Percentiles rank a stretch among this genome's conserved stretches.
These are phyloP conservation scores for Tapirus indicus DNA, from an alignment of 2,797 vertebrate genomes.

Conservation along the genomic window DNA sequence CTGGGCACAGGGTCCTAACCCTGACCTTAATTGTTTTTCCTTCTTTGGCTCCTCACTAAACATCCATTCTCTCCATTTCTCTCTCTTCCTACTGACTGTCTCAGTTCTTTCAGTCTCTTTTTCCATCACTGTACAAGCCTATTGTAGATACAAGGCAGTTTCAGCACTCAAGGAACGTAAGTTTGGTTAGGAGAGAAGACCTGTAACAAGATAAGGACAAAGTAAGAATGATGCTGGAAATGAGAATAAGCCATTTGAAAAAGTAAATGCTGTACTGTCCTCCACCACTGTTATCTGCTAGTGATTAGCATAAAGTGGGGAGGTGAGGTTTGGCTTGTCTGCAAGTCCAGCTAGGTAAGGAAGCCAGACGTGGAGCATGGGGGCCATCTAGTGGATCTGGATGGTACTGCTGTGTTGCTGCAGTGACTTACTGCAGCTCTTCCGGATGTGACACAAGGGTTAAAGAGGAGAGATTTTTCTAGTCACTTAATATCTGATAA, in stretches of 20 bases:
- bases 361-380: neutral
- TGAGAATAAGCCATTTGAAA: neutral
- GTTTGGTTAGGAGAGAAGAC: neutral
- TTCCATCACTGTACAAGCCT: neutral
- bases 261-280: neutral
- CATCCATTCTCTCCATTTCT: neutral
- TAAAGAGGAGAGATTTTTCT: neutral
- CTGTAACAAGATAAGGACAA: neutral
- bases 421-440: no score
- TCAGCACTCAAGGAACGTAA: neutral
- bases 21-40: neutral
- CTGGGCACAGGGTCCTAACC: neutral
- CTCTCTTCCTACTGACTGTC: neutral
- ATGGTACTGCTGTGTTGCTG: neutral
- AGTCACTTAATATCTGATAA: neutral
- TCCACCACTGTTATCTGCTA: neutral
- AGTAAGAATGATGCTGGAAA: neutral
- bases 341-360: fast-evolving
- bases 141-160: neutral
- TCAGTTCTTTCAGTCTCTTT: neutral
- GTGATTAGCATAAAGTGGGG: neutral
- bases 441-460: neutral
- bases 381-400: neutral
- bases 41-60: neutral
- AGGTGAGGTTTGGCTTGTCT: neutral